These are phyloP conservation scores for Girardinus metallicus DNA, from an alignment of 2,797 vertebrate species.

Conservation along the genomic window DNA sequence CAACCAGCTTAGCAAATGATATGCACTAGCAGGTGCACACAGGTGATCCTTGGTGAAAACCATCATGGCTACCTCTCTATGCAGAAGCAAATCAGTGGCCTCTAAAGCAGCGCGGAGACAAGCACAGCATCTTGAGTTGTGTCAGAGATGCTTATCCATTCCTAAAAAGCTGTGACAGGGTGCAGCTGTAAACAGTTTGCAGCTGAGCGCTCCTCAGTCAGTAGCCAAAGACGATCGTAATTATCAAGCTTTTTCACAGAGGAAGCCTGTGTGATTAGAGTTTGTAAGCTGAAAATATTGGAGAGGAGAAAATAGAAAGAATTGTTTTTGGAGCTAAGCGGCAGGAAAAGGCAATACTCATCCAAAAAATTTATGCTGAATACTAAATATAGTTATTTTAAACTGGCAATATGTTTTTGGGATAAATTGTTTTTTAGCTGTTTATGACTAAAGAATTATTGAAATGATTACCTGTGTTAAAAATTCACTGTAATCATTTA, in stretches of 20 bases:
- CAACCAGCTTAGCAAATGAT: conserved; percentile 1
- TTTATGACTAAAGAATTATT: background rate
- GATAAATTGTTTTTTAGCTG: conserved; percentile 22
- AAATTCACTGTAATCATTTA: conserved; percentile 6
- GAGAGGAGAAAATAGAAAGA: conserved; percentile 36
- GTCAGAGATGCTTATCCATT: conserved; percentile 58
- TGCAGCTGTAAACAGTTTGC: conserved; percentile 77
- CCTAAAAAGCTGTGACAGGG: conserved; percentile 68
- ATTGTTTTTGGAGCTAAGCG: background rate
- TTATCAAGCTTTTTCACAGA: conserved; percentile 59
- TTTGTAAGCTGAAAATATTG: conserved; percentile 40
- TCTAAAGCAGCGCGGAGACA: conserved; percentile 51
- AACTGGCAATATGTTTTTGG: conserved; percentile 6
- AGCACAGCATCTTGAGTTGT: conserved; percentile 63
- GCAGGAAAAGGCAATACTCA: background rate
- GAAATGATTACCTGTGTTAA: conserved; percentile 28
- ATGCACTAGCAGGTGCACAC: conserved; percentile 16
- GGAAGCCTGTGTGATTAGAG: conserved; percentile 56
- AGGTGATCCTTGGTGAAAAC: conserved; percentile 22
- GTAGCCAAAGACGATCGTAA: conserved; percentile 56
- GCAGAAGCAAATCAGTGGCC: conserved; percentile 14
- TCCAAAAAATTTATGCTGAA: background rate
- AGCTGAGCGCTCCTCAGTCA: conserved; percentile 61
- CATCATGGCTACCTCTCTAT: conserved; percentile 2
- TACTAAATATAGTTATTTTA: background rate